Evolutionary conservation across 2,888 invertebrate species (phyloP).

Genomic region (Mimumesa dahlbomi): DNA sequence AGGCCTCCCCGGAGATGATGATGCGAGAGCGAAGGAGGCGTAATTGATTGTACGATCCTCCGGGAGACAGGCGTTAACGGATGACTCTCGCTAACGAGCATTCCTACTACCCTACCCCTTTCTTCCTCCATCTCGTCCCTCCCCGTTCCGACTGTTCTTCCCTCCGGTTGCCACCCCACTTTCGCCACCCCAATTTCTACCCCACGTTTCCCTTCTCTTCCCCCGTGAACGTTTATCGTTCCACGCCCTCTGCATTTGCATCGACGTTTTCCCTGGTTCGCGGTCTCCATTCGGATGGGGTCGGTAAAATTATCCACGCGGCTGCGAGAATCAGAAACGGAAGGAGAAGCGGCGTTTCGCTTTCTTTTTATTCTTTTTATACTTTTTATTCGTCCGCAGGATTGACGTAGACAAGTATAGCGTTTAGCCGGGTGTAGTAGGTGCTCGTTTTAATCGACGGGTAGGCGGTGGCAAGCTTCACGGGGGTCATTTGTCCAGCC

Average conservation of each 20-base stretch:
- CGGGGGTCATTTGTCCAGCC: conserved; percentile 21
- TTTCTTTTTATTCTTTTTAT: not conserved
- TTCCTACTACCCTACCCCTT: conserved; percentile 74
- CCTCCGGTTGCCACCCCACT: conserved; percentile 33
- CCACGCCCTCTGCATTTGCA: conserved; percentile 34
- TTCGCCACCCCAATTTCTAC: conserved; percentile 37
- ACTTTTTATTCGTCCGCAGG: not conserved
- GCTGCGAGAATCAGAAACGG: not conserved
- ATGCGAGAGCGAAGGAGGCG: conserved; percentile 78
- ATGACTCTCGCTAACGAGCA: conserved; percentile 80
- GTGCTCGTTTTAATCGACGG: not conserved
- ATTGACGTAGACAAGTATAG: not conserved
- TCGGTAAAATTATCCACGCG: not conserved
- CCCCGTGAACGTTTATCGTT: too few relatives aligned
- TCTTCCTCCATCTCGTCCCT: conserved; percentile 48
- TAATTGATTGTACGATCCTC: conserved; percentile 80
- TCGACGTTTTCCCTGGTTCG: not conserved
- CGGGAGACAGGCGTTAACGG: conserved; percentile 80
- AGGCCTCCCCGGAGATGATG: conserved; percentile 78
- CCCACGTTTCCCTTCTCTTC: too few relatives aligned
- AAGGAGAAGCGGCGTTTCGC: not conserved
- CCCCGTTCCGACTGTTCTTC: conserved; percentile 22
- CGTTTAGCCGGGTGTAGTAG: not conserved
- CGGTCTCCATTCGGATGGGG: not conserved
- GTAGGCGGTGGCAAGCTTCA: not conserved